These are phyloP conservation scores for Pomatorhinus ruficollis DNA, from an alignment of 2,113 vertebrate species.

Conservation along the genomic window DNA sequence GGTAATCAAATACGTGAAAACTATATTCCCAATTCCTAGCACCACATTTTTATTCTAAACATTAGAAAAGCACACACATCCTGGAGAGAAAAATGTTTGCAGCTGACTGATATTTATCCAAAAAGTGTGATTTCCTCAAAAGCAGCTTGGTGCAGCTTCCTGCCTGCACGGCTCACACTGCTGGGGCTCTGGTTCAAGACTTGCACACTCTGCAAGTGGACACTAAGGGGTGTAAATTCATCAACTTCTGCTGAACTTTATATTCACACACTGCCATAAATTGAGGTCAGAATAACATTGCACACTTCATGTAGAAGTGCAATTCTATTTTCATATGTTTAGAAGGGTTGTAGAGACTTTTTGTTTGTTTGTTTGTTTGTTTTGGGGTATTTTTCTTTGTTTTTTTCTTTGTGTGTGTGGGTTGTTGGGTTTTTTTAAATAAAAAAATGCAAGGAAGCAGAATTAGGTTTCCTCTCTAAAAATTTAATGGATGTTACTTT, in stretches of 20 bases:
- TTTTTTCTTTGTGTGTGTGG: background rate
- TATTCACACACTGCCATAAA: background rate
- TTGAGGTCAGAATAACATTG: background rate
- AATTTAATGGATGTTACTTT: too few species aligned
- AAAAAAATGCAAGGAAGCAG: background rate
- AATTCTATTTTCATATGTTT: background rate
- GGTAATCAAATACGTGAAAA: conserved; percentile 39
- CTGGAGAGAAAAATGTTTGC: conserved; percentile 54
- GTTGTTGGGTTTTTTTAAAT: background rate
- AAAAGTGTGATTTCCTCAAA: conserved; percentile 55
- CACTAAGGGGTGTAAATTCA: conserved; percentile 42
- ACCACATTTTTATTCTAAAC: conserved; percentile 38
- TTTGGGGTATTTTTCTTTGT: too few species aligned
- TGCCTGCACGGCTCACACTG: background rate
- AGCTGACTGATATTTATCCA: conserved; percentile 51
- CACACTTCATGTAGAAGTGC: background rate
- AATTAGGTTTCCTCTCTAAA: background rate
- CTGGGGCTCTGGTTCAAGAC: background rate
- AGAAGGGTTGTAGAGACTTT: background rate
- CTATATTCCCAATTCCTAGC: conserved; percentile 18
- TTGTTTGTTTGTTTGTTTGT: background rate
- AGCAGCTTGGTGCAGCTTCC: conserved; percentile 50
- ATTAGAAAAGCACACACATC: conserved; percentile 10
- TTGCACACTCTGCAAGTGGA: background rate
- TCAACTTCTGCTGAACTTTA: background rate